These are phyloP conservation scores for Neria commutata DNA, from an alignment of 2,888 invertebrate genomes.

Conservation along the genomic window DNA sequence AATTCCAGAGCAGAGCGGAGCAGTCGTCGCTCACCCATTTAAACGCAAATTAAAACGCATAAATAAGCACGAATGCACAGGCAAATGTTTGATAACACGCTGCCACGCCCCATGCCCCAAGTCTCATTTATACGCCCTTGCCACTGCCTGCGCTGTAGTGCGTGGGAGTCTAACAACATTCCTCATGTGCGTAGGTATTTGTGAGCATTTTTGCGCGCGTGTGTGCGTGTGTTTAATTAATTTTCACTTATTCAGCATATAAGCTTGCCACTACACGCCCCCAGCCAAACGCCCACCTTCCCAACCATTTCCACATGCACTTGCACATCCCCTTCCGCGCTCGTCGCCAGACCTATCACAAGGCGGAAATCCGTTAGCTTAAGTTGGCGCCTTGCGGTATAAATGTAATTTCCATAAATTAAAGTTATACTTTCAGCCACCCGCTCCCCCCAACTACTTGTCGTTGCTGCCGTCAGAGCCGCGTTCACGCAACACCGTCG, in stretches of 20 bases:
- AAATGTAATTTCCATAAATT: conserved; percentile 2
- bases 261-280: no score
- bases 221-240: conserved; percentile 4
- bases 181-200: no score
- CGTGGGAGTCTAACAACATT: neutral
- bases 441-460: no score
- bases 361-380: neutral
- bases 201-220: no score
- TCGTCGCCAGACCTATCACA: neutral
- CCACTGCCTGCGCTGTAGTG: neutral
- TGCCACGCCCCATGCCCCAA: neutral
- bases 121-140: conserved; percentile 1
- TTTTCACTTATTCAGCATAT: neutral
- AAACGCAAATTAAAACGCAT: conserved; percentile 31
- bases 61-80: conserved; percentile 19
- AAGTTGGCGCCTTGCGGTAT: neutral
- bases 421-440: neutral
- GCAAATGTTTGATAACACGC: conserved; percentile 15
- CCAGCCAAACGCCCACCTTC: no score
- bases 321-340: neutral
- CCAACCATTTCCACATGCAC: no score
- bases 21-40: conserved; percentile 15
- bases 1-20: neutral
- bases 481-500: no score
- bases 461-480: no score